These are phyloP conservation scores for Acleris laterana DNA, from an alignment of 2,888 invertebrate genomes.

Conservation along the genomic window DNA sequence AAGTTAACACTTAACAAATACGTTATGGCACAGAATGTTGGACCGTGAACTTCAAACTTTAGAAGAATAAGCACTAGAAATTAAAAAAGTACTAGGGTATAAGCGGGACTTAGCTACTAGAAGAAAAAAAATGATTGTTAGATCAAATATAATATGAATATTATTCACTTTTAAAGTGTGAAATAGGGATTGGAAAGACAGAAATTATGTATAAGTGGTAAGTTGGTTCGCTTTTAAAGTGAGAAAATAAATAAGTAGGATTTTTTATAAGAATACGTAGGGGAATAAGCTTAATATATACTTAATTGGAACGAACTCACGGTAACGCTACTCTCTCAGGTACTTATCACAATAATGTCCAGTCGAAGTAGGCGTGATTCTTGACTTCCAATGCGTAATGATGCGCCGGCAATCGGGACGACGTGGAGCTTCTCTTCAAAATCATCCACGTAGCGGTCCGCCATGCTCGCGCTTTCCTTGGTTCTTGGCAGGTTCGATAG, in stretches of 20 bases:
- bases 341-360: background rate
- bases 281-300: background rate
- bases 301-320: background rate
- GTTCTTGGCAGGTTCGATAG: background rate
- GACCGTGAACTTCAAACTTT: background rate
- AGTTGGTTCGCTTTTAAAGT: background rate
- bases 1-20: conserved; percentile 2
- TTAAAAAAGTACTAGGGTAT: background rate
- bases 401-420: background rate
- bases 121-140: background rate
- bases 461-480: background rate
- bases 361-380: background rate
- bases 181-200: background rate
- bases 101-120: background rate
- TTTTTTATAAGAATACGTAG: background rate
- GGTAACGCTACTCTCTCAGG: background rate
- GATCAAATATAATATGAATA: background rate
- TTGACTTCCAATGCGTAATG: background rate
- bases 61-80: background rate
- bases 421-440: background rate
- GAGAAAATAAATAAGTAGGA: background rate
- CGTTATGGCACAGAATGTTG: background rate
- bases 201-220: background rate
- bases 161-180: background rate
- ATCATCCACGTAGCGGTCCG: background rate